These are phyloP conservation scores for Chelonus insularis DNA, from an alignment of 1,140 invertebrate species.

Conservation along the genomic window DNA sequence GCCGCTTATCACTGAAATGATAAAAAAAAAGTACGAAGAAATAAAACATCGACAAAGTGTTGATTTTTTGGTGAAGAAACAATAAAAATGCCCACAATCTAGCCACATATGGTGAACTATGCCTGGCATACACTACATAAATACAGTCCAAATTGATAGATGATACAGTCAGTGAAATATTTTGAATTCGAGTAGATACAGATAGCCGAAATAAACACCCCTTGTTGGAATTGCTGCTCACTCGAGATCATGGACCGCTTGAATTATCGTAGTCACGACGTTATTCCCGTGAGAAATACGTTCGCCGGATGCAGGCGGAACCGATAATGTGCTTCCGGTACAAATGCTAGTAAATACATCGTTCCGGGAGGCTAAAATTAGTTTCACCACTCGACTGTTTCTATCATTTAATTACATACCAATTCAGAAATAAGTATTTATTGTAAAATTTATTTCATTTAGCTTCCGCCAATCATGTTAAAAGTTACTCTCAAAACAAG, in stretches of 20 bases:
- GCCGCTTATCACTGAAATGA: too few relatives aligned
- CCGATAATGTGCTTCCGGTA: constrained; percentile 47
- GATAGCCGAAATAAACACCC: constrained; percentile 9
- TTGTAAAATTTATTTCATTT: too few relatives aligned
- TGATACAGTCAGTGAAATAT: constrained; percentile 18
- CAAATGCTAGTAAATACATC: constrained; percentile 35
- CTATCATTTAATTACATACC: too few relatives aligned
- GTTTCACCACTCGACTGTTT: not conserved
- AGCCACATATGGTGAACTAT: too few relatives aligned
- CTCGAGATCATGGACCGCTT: constrained; percentile 20
- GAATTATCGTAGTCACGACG: constrained; percentile 46
- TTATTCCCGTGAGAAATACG: constrained; percentile 47
- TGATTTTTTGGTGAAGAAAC: too few relatives aligned
- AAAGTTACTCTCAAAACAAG: too few relatives aligned
- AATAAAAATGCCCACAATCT: too few relatives aligned
- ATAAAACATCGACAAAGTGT: too few relatives aligned
- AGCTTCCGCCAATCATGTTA: too few relatives aligned
- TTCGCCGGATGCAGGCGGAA: constrained; percentile 38
- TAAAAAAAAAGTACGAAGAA: not conserved
- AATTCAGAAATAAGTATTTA: too few relatives aligned
- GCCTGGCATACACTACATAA: not conserved
- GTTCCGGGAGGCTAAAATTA: not conserved
- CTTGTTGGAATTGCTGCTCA: constrained; percentile 14
- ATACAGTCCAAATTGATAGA: constrained; percentile 4
- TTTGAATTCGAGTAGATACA: not conserved